phyloP scores from a whole-genome alignment of 2,888 invertebrate genomes.

The Watsonalla cultraria region DNA sequence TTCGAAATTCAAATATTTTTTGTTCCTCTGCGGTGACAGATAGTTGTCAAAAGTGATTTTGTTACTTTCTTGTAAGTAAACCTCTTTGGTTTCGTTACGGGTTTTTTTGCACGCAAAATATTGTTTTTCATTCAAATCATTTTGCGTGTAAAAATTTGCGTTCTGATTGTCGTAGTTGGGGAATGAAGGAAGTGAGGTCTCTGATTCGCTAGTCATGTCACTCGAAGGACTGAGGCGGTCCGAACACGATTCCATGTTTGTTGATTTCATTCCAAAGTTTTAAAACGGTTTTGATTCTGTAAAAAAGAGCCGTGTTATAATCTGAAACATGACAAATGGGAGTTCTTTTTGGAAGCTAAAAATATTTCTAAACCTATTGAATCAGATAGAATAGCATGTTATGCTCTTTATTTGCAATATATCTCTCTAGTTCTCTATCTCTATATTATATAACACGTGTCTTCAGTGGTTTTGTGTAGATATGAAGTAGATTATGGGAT shows the following conservation, averaged over 20 bases:
- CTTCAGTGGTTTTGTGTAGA: too few relatives aligned
- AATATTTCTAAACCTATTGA: too few relatives aligned
- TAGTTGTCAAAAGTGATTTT: conserved; percentile 62
- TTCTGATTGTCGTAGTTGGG: conserved; percentile 58
- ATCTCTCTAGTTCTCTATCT: too few relatives aligned
- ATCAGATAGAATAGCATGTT: too few relatives aligned
- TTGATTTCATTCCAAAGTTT: conserved; percentile 64
- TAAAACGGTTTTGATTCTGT: not conserved
- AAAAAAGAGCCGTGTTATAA: not conserved
- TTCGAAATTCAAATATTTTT: conserved; percentile 72
- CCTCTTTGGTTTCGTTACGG: conserved; percentile 49
- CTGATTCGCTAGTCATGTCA: conserved; percentile 68
- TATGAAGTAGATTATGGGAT: too few relatives aligned
- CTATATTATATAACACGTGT: too few relatives aligned
- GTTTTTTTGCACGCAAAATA: conserved; percentile 62
- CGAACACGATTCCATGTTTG: conserved; percentile 66
- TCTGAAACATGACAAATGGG: too few relatives aligned
- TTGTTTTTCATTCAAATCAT: conserved; percentile 57
- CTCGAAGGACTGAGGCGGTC: conserved; percentile 69
- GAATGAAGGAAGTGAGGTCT: conserved; percentile 63
- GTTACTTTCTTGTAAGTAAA: conserved; percentile 61
- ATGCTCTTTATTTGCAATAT: too few relatives aligned
- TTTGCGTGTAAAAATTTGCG: conserved; percentile 49
- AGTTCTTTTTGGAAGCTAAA: too few relatives aligned
- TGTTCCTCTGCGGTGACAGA: conserved; percentile 52